Conservation (phyloP, 2,113 vertebrate species). For the Phocoena sinus region DNA sequence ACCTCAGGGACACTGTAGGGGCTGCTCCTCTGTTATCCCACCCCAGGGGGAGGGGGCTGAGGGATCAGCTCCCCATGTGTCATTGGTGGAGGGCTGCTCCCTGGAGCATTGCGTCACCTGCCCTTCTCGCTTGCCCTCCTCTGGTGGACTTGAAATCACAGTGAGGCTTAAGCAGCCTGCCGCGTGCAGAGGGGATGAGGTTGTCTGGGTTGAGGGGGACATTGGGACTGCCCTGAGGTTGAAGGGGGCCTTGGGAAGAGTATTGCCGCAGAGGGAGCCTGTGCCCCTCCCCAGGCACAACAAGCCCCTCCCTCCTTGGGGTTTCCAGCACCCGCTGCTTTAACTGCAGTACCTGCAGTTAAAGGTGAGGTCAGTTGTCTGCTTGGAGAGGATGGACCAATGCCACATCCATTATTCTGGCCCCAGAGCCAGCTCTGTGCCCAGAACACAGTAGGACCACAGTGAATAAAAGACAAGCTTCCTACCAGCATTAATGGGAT, state of each 20-base stretch:
- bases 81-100: background rate
- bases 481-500: background rate
- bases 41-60: background rate
- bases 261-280: background rate
- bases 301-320: background rate
- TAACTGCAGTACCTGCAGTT: background rate
- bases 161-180: background rate
- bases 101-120: no score
- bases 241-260: background rate
- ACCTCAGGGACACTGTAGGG: background rate
- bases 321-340: background rate
- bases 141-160: background rate
- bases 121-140: background rate
- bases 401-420: background rate
- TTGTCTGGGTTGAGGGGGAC: background rate
- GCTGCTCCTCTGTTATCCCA: background rate
- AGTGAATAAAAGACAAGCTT: background rate
- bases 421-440: background rate
- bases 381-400: background rate
- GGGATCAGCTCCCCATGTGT: background rate
- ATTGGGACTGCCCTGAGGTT: no score
- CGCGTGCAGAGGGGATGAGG: background rate
- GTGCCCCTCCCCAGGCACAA: background rate
- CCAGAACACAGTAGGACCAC: background rate
- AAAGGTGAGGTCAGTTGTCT: no score